Evolutionary conservation across 2,888 invertebrate species (phyloP).

Genomic region (Pollenia angustigena): DNA sequence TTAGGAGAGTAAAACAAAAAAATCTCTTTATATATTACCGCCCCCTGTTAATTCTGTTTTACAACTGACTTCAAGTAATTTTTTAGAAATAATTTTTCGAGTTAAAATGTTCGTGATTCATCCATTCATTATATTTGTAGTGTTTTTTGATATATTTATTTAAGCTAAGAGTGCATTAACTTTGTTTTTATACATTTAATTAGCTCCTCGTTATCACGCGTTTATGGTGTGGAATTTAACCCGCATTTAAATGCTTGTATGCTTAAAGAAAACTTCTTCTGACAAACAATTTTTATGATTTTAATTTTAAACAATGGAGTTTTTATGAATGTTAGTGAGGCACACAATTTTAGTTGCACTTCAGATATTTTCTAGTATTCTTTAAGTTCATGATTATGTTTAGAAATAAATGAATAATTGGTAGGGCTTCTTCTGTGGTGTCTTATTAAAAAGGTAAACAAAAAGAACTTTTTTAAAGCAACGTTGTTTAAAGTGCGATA

Average conservation of each 20-base stretch:
- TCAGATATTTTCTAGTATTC: neutral
- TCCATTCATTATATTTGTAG: slow-evolving; percentile 6
- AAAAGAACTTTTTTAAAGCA: neutral
- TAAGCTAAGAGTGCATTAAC: slow-evolving; percentile 52
- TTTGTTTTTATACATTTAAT: slow-evolving; percentile 31
- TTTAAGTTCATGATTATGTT: slow-evolving; percentile 29
- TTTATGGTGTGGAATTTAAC: slow-evolving; percentile 29
- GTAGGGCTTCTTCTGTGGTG: slow-evolving; percentile 16
- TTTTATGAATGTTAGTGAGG: neutral
- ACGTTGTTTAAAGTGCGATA: slow-evolving; percentile 7
- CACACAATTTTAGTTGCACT: neutral
- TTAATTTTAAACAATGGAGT: slow-evolving; percentile 1
- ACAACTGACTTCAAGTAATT: slow-evolving; percentile 19
- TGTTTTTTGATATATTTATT: slow-evolving; percentile 31
- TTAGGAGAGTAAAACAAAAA: neutral
- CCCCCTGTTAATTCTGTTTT: neutral
- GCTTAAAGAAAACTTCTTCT: neutral
- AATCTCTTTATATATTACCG: neutral
- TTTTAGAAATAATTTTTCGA: neutral
- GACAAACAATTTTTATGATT: neutral
- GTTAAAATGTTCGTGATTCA: slow-evolving; percentile 40
- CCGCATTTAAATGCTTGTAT: slow-evolving; percentile 15
- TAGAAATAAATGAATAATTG: neutral
- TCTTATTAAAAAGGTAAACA: slow-evolving; percentile 16
- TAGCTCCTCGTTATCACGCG: slow-evolving; percentile 5